phyloP scores from a whole-genome alignment of 1,140 invertebrate genomes.

The Pogonognathellus flavescens region DNA sequence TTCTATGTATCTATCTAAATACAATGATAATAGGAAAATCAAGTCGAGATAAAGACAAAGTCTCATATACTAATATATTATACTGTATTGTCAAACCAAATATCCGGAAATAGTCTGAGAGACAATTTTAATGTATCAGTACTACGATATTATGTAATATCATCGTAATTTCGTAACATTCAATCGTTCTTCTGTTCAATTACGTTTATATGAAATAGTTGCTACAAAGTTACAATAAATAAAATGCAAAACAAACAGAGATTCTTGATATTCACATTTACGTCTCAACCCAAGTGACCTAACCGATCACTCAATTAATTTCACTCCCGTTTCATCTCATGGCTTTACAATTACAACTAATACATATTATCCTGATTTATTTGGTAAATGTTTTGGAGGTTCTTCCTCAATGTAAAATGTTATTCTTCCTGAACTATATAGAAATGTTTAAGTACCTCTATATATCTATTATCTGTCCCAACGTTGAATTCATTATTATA shows the following conservation, averaged over 20 bases:
- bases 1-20: not conserved
- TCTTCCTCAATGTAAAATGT: too few relatives aligned
- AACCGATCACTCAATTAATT: conserved; percentile 35
- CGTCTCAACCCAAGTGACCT: not conserved
- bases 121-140: not conserved
- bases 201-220: not conserved
- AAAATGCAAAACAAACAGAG: conserved; percentile 29
- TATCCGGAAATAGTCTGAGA: conserved; percentile 48
- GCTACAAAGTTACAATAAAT: not conserved
- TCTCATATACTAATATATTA: conserved; percentile 17
- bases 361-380: too few relatives aligned
- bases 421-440: too few relatives aligned
- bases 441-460: too few relatives aligned
- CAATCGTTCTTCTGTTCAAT: not conserved
- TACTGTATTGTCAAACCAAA: conserved; percentile 8
- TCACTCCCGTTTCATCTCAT: conserved; percentile 26
- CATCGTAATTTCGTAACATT: not conserved
- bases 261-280: conserved; percentile 19
- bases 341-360: too few relatives aligned
- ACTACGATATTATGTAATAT: too few relatives aligned
- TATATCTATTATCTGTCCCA: too few relatives aligned
- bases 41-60: conserved; percentile 19
- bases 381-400: too few relatives aligned
- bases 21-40: conserved; percentile 16
- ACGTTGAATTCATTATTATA: too few relatives aligned